Base-by-base conservation (phyloP, 1,140 invertebrate species). In the Steinernema khuongi region DNA sequence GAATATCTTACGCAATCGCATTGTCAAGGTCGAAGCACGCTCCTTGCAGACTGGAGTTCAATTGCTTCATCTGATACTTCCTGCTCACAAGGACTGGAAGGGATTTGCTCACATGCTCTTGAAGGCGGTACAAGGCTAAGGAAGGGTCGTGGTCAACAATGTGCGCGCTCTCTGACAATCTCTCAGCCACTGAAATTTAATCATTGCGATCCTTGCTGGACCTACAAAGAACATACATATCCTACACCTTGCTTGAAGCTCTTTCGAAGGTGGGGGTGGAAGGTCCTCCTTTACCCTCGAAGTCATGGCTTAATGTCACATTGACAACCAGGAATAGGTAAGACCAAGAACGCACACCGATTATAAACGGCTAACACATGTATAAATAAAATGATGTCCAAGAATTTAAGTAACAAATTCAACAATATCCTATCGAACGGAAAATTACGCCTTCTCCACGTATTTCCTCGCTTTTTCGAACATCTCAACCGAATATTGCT, bases 81-180 rank as follows among this genome's bases (percentile, higher is more conserved):
- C 83, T 81, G 41, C 86, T 83, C 1, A 87, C 86, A 19, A 88
- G 79, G 41, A 83, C 85, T 26, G 87, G 87, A n/a, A 87, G 75
- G 17, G 86, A 84, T 77, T 87, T 86, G 72, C 85, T 80, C 0
- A 87, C 84, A 80, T 88, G 87, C 74, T 88, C 87, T 75, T 88
- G 87, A 26, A 88, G 84, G 44, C 87, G 79, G 77, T 86, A 88
- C 70, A 88, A 85, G 30, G 87, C 87, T 75, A 88, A 77, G 2
- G 87, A 87, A 28, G 87, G 87, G 69, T 88, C 87, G 82, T 88
- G 87, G 28, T 87, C 86, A 36, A 88, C 79, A 29, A 87, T 79
- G 75, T 88, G 85, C 67, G 87, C 74, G 76, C 82, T 85, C 74
- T 88, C 87, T 7, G 87, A 87, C 26, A 88, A 75, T 67, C 84